Evolutionary conservation across 92 coral and sea anemone genomes (phyloP), one percentile per base, ranked within the genome.

Genomic region (Pocillopora grandis): DNA sequence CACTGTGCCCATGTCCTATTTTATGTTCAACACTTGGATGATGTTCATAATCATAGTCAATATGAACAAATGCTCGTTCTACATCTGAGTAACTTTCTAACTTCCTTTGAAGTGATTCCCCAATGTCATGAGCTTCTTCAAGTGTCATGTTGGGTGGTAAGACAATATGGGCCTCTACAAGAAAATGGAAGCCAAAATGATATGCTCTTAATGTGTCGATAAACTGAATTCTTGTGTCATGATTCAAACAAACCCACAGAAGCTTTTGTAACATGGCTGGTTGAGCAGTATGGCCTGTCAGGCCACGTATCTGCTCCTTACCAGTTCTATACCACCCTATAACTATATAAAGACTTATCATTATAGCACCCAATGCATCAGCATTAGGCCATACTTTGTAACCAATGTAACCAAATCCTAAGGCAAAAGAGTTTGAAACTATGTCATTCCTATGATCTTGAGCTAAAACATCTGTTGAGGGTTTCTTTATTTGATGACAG

Each of bases 41-140:
- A 83, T 96, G 99, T 72, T 96, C 99, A 85, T 78, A 96, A 69
- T 96, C 99, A 80, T 96, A 94, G 80, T 96, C 99, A 76, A 96
- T 90, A 81, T 96, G 99, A 9, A 96, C 99, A 89, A 96, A 96
- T 35, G 99, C 99, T 83, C 98, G 87, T 79, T 96, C 99, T 65
- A 96, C 98, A 79, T 89, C 84, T 36, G 92, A 88, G 74, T 89
- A 94, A 19, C 77, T 90, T 75, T 92, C 96, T 36, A 96, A 86
- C 35, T 96, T 96, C 72, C 88, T 95, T 81, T 96, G 99, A 77
- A 96, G 78, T 37, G 95, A 92, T 75, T 96, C 99, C 14, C 98
- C 99, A 79, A 96, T 94, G 71, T 96, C 98, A 92, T 96, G 99
- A 16, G 98, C 99, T 67, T 94, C 99, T 20, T 78, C 80, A 19